A percentile compares a stretch with the other conserved stretches of the same genome.
phyloP scores from a whole-genome alignment of 1,140 invertebrate species.

The Conus ventricosus region DNA sequence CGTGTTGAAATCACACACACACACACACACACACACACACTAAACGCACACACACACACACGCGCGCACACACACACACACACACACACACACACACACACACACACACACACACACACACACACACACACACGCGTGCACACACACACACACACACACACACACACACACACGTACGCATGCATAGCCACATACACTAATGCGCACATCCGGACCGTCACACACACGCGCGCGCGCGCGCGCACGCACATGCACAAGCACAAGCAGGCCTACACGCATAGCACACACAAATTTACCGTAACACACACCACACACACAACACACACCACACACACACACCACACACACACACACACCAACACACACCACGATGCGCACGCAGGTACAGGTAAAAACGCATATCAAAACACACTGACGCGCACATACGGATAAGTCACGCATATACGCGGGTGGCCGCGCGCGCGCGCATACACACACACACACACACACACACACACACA shows the following conservation, averaged over 20 bases:
- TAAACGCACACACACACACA: no score
- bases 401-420: not conserved
- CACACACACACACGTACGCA: no score
- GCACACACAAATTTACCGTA: no score
- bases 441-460: no score
- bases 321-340: conserved; percentile 28
- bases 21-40: no score
- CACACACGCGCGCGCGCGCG: no score
- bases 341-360: conserved; percentile 2
- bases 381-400: not conserved
- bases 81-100: not conserved
- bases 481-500: not conserved
- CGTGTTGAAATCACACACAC: no score
- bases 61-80: not conserved
- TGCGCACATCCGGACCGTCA: no score
- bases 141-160: not conserved
- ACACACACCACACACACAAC: not conserved
- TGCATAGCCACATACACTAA: no score
- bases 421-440: not conserved
- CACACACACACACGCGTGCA: no score
- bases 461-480: not conserved
- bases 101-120: not conserved
- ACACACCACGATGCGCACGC: not conserved
- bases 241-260: no score
- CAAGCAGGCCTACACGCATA: no score